Conservation (phyloP, 2,113 vertebrate genomes). For the Sturnira hondurensis region DNA sequence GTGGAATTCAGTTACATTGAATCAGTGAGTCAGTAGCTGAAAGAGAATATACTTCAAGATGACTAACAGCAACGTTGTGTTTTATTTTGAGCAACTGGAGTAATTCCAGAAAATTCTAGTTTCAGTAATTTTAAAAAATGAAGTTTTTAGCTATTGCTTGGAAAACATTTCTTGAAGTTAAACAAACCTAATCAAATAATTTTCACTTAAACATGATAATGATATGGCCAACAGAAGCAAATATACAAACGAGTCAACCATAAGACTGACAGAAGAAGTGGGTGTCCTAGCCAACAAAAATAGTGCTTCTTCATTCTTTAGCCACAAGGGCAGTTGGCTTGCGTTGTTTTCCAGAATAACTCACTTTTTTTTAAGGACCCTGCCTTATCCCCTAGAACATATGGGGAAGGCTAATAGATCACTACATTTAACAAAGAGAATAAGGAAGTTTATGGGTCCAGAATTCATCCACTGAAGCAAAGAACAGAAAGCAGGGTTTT, state of each 20-base stretch:
- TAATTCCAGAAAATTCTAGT: not conserved
- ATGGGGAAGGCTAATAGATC: not conserved
- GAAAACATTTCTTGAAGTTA: not conserved
- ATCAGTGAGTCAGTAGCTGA: not conserved
- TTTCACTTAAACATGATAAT: not conserved
- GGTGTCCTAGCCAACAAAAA: fast-evolving
- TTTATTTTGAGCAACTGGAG: not conserved
- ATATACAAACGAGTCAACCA: not conserved
- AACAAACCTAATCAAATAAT: not conserved
- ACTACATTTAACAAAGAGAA: not conserved
- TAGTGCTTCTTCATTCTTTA: not conserved
- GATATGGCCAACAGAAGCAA: not conserved
- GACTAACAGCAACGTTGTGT: not conserved
- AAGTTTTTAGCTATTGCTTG: not conserved
- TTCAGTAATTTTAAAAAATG: not conserved
- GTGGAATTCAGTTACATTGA: not conserved
- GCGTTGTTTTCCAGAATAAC: not conserved
- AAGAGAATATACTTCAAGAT: not conserved
- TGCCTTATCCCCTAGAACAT: not conserved
- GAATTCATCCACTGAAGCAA: not conserved
- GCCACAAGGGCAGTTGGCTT: not conserved
- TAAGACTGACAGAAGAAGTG: not conserved
- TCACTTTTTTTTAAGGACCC: not conserved
- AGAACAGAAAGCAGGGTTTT: not conserved
- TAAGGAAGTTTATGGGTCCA: not conserved